These are phyloP conservation scores for Peromyscus leucopus DNA, from an alignment of 2,113 vertebrate species.

Conservation along the genomic window DNA sequence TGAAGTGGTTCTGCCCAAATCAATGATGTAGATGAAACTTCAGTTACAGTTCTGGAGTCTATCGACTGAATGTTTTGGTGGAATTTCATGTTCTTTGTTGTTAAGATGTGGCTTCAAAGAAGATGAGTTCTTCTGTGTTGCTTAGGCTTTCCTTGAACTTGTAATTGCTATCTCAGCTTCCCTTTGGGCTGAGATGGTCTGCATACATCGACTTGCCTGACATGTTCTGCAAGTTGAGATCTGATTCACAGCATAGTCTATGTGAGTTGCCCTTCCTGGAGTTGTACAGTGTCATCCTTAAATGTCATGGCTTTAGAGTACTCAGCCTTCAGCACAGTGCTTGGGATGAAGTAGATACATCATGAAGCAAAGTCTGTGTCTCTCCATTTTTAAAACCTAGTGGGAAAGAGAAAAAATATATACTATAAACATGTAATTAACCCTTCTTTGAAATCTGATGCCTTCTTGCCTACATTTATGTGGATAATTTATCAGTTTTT, in stretches of 20 bases:
- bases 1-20: conserved; percentile 41
- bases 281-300: neutral
- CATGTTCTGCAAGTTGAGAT: neutral
- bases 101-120: neutral
- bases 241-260: neutral
- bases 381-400: neutral
- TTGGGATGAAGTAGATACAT: neutral
- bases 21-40: neutral
- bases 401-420: neutral
- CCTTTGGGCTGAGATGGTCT: neutral
- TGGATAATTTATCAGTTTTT: neutral
- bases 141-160: neutral
- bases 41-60: conserved; percentile 27
- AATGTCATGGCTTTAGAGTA: neutral
- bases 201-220: too few relatives aligned
- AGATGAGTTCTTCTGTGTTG: neutral
- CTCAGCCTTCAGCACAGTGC: neutral
- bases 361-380: neutral
- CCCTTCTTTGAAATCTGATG: neutral
- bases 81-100: neutral
- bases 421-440: neutral
- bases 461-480: neutral
- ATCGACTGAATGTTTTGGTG: conserved; percentile 32
- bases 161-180: neutral
- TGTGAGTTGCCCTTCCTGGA: neutral